phyloP scores from a whole-genome alignment of 2,797 vertebrate species.

The Eulemur coronatus region DNA sequence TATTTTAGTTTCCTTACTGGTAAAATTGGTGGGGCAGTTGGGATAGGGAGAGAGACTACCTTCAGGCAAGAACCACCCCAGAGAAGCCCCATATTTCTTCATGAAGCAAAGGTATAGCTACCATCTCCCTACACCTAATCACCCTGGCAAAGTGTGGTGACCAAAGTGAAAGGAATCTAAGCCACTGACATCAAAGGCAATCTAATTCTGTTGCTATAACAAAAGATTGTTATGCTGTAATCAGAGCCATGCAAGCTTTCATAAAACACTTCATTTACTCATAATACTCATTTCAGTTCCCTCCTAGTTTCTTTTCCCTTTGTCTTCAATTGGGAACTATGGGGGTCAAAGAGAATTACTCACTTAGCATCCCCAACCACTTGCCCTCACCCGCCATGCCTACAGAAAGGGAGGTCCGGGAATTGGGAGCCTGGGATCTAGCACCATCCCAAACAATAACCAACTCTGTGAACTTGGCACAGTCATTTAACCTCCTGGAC shows the following conservation, averaged over 20 bases:
- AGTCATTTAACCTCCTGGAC: neutral
- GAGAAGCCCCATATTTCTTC: neutral
- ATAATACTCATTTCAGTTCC: neutral
- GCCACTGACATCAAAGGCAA: neutral
- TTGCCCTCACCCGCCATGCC: neutral
- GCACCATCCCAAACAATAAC: neutral
- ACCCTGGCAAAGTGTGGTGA: neutral
- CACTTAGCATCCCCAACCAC: neutral
- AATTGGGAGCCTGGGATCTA: neutral
- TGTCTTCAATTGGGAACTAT: neutral
- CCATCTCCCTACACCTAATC: neutral
- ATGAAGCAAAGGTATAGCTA: neutral
- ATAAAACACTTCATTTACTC: constrained; percentile 41
- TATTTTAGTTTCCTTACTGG: neutral
- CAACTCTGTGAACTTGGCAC: neutral
- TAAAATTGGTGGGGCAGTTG: neutral
- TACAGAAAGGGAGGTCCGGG: neutral
- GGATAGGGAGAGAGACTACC: neutral
- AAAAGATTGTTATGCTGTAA: constrained; percentile 43
- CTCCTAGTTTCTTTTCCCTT: constrained; percentile 10
- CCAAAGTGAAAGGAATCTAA: neutral
- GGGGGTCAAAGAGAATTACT: neutral
- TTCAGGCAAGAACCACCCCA: neutral
- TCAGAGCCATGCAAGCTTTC: neutral
- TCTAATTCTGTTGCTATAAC: constrained; percentile 53